Conservation (phyloP, 2,113 vertebrate genomes). For the Callocephalon fimbriatum region DNA sequence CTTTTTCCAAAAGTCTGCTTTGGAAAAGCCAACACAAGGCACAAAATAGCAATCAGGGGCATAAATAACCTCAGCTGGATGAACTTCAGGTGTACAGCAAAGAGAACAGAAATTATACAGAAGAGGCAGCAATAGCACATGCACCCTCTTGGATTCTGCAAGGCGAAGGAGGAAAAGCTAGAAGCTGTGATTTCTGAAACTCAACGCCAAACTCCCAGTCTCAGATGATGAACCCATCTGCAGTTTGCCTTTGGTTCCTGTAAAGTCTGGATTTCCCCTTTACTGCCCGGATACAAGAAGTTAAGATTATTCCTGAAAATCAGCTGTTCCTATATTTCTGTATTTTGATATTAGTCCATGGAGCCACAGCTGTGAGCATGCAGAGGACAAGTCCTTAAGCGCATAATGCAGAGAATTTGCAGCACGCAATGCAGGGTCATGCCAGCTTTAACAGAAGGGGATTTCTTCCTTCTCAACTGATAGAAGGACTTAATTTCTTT, state of each 20-base stretch:
- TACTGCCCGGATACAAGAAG: neutral
- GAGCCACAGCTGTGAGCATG: neutral
- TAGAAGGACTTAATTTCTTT: neutral
- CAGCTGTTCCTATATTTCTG: neutral
- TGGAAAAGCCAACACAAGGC: neutral
- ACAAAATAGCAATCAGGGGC: neutral
- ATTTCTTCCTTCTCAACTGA: neutral
- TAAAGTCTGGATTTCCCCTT: neutral
- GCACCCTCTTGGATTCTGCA: neutral
- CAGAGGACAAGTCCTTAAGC: neutral
- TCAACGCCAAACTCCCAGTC: rapidly evolving
- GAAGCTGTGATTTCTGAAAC: neutral
- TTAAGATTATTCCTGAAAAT: neutral
- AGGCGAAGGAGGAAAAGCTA: neutral
- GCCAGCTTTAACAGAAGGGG: neutral
- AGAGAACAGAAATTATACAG: neutral
- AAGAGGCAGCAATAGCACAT: neutral
- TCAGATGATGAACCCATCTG: neutral
- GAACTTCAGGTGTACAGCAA: neutral
- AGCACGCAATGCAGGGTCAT: neutral
- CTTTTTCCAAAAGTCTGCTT: neutral
- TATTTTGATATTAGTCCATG: rapidly evolving
- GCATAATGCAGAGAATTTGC: rapidly evolving
- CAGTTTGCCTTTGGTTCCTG: neutral
- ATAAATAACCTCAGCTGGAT: neutral